These are phyloP conservation scores for Gymnorhina tibicen DNA, from an alignment of 2,113 vertebrate species.

Conservation along the genomic window DNA sequence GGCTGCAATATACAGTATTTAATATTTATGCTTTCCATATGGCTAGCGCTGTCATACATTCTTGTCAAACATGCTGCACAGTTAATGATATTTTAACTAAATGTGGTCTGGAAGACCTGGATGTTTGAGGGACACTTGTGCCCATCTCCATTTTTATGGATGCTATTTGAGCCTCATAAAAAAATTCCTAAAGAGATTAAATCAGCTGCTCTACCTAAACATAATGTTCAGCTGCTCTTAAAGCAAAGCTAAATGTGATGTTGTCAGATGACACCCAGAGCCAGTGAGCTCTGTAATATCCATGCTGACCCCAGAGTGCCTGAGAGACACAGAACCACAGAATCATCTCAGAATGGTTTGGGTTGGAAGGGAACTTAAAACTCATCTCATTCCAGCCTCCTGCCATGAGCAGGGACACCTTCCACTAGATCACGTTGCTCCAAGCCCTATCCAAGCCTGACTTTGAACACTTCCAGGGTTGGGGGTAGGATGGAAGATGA, in stretches of 20 bases:
- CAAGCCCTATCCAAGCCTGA: fast-evolving
- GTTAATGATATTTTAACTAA: conserved; percentile 59
- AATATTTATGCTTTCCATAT: conserved; percentile 72
- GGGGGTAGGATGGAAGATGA: background rate
- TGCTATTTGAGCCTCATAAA: conserved; percentile 3
- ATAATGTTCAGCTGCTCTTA: background rate
- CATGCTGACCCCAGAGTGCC: background rate
- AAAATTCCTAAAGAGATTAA: conserved; percentile 15
- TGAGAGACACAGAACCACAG: background rate
- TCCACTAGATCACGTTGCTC: background rate
- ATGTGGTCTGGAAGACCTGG: background rate
- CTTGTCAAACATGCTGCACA: conserved; percentile 60
- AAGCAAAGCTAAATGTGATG: background rate
- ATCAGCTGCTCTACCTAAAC: background rate
- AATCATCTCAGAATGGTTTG: background rate
- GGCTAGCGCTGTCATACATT: conserved; percentile 58
- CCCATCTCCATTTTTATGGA: conserved; percentile 43
- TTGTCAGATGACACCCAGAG: background rate
- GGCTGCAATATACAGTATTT: conserved; percentile 66
- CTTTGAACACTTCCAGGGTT: background rate
- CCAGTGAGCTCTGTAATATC: background rate
- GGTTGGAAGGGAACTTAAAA: background rate
- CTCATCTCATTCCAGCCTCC: background rate
- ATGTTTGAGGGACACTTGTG: conserved; percentile 26
- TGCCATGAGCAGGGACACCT: background rate